Evolutionary conservation across 1,140 invertebrate species (phyloP).

Genomic region (Luehdorfia chinensis): DNA sequence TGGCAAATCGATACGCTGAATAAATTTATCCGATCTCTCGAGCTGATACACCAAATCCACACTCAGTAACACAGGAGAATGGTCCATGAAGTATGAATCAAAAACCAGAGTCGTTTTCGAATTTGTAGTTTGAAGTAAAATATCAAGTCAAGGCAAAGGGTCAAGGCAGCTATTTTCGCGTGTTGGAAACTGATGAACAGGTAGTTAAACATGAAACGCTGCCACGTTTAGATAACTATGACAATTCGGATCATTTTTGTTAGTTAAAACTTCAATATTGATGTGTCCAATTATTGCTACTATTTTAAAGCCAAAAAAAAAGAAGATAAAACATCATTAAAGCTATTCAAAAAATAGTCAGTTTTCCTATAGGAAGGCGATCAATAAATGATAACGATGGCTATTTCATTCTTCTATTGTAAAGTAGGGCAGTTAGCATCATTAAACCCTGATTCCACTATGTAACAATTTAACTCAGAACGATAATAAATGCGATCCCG

Average conservation of each 20-base stretch:
- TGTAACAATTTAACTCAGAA: no score
- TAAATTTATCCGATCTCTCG: no score
- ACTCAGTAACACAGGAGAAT: no score
- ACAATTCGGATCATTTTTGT: neutral
- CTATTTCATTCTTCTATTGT: no score
- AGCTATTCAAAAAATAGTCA: neutral
- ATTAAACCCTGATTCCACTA: neutral
- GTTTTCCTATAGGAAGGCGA: slow-evolving; percentile 9
- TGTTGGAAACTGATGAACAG: no score
- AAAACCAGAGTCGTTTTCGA: slow-evolving; percentile 9
- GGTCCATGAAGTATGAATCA: no score
- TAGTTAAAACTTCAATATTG: slow-evolving; percentile 14
- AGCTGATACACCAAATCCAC: no score
- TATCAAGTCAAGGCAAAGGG: no score
- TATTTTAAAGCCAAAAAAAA: no score
- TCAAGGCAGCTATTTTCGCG: slow-evolving; percentile 17
- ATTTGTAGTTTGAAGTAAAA: slow-evolving; percentile 7
- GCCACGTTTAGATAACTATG: slow-evolving; percentile 10
- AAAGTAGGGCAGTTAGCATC: no score
- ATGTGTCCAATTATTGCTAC: no score
- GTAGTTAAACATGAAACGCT: slow-evolving; percentile 6
- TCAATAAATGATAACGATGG: slow-evolving; percentile 7
- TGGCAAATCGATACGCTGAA: slow-evolving; percentile 3
- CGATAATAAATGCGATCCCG: no score
- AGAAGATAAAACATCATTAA: neutral